phyloP scores from a whole-genome alignment of 2,113 vertebrate species.

The Nestor notabilis region DNA sequence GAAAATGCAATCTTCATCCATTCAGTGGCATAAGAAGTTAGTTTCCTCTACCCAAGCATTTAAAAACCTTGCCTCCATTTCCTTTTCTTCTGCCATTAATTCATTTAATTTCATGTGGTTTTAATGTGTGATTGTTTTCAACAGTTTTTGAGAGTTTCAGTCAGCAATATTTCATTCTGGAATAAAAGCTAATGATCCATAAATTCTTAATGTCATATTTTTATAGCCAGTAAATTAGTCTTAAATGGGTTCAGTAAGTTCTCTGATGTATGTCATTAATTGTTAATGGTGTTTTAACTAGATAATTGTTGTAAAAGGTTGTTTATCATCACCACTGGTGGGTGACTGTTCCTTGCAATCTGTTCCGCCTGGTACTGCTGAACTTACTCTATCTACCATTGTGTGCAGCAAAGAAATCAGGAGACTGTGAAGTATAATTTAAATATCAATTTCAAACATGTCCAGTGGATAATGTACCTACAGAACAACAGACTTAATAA shows the following conservation, averaged over 20 bases:
- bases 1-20: conserved; percentile 72
- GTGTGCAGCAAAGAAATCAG: conserved; percentile 19
- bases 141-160: conserved; percentile 66
- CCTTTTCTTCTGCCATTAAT: conserved; percentile 31
- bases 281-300: conserved; percentile 82
- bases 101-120: conserved; percentile 63
- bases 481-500: conserved; percentile 3
- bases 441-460: conserved; percentile 2
- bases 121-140: conserved; percentile 72
- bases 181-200: conserved; percentile 83
- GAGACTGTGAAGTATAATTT: neutral
- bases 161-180: conserved; percentile 78
- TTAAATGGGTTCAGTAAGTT: conserved; percentile 83
- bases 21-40: conserved; percentile 59
- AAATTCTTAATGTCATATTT: conserved; percentile 85
- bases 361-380: conserved; percentile 16
- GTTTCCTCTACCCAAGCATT: conserved; percentile 29
- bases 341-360: conserved; percentile 62
- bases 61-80: conserved; percentile 23
- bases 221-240: conserved; percentile 85
- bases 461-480: conserved; percentile 3
- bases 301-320: conserved; percentile 77
- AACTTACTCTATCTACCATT: conserved; percentile 28
- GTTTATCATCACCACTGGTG: conserved; percentile 70
- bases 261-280: conserved; percentile 81